These are phyloP conservation scores for Paragorgia papillata DNA, from an alignment of 92 coral and sea anemone genomes.

Conservation along the genomic window DNA sequence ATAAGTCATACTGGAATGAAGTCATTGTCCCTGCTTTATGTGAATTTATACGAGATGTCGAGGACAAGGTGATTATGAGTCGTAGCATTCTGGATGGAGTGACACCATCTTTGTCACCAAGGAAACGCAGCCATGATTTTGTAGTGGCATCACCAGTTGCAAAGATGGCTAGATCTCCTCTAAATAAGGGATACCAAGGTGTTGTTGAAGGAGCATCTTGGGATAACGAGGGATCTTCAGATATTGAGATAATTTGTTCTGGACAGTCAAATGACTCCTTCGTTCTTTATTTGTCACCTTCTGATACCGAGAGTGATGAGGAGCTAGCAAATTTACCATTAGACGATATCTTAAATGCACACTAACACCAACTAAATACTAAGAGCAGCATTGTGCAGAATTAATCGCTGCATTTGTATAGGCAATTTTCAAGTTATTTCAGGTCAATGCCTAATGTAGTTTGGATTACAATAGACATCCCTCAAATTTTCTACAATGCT, in stretches of 20 bases:
- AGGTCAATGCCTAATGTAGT: no score
- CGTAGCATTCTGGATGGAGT: constrained; percentile 63
- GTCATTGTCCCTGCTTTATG: constrained; percentile 71
- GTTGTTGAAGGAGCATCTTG: constrained; percentile 14
- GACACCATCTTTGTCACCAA: constrained; percentile 45
- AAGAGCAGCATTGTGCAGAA: no score
- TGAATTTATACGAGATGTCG: constrained; percentile 72
- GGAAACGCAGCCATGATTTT: constrained; percentile 42
- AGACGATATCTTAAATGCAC: not conserved
- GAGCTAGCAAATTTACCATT: constrained; percentile 35
- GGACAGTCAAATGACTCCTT: constrained; percentile 3
- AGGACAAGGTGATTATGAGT: constrained; percentile 57
- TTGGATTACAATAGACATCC: no score
- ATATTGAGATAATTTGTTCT: not conserved
- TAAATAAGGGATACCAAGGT: not conserved
- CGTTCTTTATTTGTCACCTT: constrained; percentile 31
- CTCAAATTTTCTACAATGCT: no score
- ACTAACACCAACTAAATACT: no score
- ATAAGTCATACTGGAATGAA: constrained; percentile 71
- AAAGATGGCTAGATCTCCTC: not conserved
- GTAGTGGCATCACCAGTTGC: not conserved
- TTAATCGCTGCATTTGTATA: no score
- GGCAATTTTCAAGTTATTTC: no score
- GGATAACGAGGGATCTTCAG: constrained; percentile 36
- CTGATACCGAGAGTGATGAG: constrained; percentile 41